Evolutionary conservation across 2,888 invertebrate genomes (phyloP).

Genomic region (Atethmia centrago): DNA sequence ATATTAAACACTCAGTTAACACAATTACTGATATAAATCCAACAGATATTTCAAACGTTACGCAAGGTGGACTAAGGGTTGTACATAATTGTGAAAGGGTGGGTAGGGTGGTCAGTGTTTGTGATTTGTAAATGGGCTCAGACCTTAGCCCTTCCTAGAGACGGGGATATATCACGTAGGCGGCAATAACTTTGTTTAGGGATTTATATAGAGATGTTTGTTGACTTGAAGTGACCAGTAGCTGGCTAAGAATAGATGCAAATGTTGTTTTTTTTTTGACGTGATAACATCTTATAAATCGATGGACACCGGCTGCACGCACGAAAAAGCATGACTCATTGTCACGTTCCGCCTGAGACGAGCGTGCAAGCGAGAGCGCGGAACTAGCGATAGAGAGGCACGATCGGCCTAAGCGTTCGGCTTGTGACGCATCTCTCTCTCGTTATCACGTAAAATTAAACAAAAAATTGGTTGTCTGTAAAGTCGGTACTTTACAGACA

Average conservation of each 20-base stretch:
- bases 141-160: conserved; percentile 90
- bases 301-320: too few relatives aligned
- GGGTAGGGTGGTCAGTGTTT: conserved; percentile 88
- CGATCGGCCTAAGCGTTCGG: too few relatives aligned
- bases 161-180: conserved; percentile 90
- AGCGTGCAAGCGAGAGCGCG: too few relatives aligned
- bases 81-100: conserved; percentile 80
- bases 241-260: background rate
- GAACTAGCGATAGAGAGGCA: too few relatives aligned
- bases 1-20: conserved; percentile 70
- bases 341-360: too few relatives aligned
- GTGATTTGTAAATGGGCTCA: conserved; percentile 91
- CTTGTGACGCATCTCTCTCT: too few relatives aligned
- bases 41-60: conserved; percentile 86
- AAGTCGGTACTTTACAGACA: too few relatives aligned
- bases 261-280: too few relatives aligned
- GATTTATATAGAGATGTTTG: conserved; percentile 77
- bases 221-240: conserved; percentile 31
- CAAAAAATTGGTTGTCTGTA: too few relatives aligned
- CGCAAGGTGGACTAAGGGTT: conserved; percentile 80
- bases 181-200: conserved; percentile 87
- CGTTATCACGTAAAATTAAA: too few relatives aligned
- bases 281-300: too few relatives aligned
- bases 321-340: too few relatives aligned
- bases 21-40: conserved; percentile 80